Evolutionary conservation across 2,797 vertebrate genomes (phyloP).

Genomic region (Sorex maritimensis): DNA sequence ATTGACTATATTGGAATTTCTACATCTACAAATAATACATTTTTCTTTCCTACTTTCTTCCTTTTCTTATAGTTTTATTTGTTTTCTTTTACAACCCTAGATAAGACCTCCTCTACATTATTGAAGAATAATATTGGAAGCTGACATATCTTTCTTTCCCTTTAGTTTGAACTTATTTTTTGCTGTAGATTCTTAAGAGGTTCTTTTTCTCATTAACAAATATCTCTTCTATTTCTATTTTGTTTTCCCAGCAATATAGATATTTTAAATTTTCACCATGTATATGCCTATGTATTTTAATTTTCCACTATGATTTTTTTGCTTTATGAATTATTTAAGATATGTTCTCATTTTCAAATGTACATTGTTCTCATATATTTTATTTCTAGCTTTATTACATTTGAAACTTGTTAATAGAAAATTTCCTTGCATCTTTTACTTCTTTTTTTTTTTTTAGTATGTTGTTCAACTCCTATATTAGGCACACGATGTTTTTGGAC

Average conservation of each 20-base stretch:
- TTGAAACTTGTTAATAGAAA: constrained; percentile 71
- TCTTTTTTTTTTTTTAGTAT: too few relatives aligned
- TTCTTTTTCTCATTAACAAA: constrained; percentile 17
- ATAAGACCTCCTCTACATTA: background rate
- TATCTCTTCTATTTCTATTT: constrained; percentile 25
- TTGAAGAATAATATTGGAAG: background rate
- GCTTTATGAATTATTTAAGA: constrained; percentile 49
- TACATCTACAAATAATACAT: constrained; percentile 8
- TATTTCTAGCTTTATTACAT: constrained; percentile 66
- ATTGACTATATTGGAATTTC: constrained; percentile 33
- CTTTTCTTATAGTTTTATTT: background rate
- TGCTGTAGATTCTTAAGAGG: background rate
- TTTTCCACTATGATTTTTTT: constrained; percentile 47
- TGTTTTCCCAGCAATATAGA: constrained; percentile 28
- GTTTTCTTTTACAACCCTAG: constrained; percentile 1
- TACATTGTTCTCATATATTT: constrained; percentile 35
- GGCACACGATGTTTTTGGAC: too few relatives aligned
- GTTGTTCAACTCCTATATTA: too few relatives aligned
- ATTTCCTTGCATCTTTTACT: background rate
- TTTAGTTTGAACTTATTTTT: background rate
- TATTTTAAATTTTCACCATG: constrained; percentile 56
- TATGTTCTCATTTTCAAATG: constrained; percentile 28
- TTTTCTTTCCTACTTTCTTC: constrained; percentile 33
- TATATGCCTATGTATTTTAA: constrained; percentile 28
- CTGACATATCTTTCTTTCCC: background rate